Evolutionary conservation across 1,140 invertebrate genomes (phyloP).

Genomic region (Zaprionus tsacasi): DNA sequence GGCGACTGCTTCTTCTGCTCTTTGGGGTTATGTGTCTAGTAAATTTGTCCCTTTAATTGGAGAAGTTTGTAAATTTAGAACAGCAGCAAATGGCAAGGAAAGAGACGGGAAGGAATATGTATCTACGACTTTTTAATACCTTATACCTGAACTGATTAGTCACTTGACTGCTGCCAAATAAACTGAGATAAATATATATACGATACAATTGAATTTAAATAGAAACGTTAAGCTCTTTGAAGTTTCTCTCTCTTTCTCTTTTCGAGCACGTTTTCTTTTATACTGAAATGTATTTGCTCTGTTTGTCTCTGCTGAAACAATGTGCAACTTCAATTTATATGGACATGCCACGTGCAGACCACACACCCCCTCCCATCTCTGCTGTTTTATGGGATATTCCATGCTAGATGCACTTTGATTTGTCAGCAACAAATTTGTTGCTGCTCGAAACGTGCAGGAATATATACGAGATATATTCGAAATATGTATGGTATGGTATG

Average conservation of each 20-base stretch:
- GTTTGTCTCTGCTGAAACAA: not conserved
- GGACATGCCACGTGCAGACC: not conserved
- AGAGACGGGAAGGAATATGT: not conserved
- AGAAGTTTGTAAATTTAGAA: slow-evolving; percentile 6
- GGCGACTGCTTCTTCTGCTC: not conserved
- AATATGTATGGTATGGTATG: not conserved
- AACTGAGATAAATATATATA: not conserved
- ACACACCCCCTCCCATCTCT: not conserved
- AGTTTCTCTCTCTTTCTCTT: not conserved
- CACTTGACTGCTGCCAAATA: slow-evolving; percentile 1
- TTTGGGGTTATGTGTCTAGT: slow-evolving; percentile 7
- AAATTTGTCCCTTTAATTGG: slow-evolving; percentile 2
- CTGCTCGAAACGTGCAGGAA: not conserved
- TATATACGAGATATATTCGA: not conserved
- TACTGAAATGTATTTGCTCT: not conserved
- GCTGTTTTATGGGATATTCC: slow-evolving; percentile 13
- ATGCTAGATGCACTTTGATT: slow-evolving; percentile 18
- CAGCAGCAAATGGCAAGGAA: not conserved
- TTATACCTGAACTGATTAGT: not conserved
- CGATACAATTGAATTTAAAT: not conserved
- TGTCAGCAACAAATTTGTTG: slow-evolving; percentile 33
- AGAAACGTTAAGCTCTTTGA: not conserved
- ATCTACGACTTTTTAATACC: not conserved
- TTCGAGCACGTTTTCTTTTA: slow-evolving; percentile 13
- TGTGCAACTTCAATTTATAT: slow-evolving; percentile 12